phyloP scores from a whole-genome alignment of 1,140 invertebrate species.

The Cotesia typhae region DNA sequence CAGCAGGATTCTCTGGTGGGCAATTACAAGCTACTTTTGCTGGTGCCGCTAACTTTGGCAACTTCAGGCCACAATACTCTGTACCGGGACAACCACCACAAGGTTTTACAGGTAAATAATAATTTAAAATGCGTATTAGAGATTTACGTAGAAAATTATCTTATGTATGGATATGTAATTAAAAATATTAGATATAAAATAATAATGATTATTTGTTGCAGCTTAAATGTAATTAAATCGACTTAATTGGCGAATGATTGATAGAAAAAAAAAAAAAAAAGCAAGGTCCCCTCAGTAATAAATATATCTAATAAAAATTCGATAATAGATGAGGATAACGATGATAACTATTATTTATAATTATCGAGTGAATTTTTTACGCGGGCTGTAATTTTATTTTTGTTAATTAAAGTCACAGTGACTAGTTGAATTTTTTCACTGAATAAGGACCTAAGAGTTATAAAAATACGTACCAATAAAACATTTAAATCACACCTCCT shows the following conservation, averaged over 20 bases:
- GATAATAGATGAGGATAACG: not conserved
- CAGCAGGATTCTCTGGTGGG: slow-evolving; percentile 77
- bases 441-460: slow-evolving; percentile 55
- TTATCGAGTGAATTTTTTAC: slow-evolving; percentile 33
- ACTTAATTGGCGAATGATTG: slow-evolving; percentile 37
- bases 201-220: slow-evolving; percentile 38
- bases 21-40: slow-evolving; percentile 75
- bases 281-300: not conserved
- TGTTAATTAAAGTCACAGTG: slow-evolving; percentile 48
- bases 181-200: slow-evolving; percentile 2
- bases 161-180: slow-evolving; percentile 32
- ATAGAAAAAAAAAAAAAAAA: not conserved
- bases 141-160: slow-evolving; percentile 6
- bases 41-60: slow-evolving; percentile 83
- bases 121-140: slow-evolving; percentile 7
- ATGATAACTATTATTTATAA: not conserved
- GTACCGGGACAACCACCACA: slow-evolving; percentile 81
- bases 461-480: slow-evolving; percentile 55
- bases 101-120: slow-evolving; percentile 59
- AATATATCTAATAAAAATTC: slow-evolving; percentile 16
- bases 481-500: slow-evolving; percentile 49
- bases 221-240: slow-evolving; percentile 43
- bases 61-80: slow-evolving; percentile 90
- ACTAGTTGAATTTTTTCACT: slow-evolving; percentile 61
- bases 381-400: slow-evolving; percentile 60